Conservation (phyloP, 2,888 invertebrate genomes). For the Erynnis tages region DNA sequence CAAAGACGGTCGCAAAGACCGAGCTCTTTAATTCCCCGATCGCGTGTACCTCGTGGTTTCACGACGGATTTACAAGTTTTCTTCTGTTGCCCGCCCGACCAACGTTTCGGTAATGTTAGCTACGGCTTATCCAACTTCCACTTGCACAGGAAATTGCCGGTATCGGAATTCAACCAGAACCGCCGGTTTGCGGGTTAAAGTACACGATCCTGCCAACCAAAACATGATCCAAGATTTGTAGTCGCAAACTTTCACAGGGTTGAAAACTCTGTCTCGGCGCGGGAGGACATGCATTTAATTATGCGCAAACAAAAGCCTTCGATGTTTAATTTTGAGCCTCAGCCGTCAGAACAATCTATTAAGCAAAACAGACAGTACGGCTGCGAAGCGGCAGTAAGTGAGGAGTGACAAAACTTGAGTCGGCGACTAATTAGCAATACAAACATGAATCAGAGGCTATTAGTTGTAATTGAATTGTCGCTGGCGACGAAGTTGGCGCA, state of each 20-base stretch:
- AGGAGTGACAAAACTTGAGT: constrained; percentile 80
- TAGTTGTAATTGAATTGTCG: constrained; percentile 80
- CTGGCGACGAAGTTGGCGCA: constrained; percentile 71
- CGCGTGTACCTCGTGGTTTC: constrained; percentile 65
- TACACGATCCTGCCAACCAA: constrained; percentile 3
- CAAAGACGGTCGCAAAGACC: constrained; percentile 36
- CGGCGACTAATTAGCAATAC: constrained; percentile 79
- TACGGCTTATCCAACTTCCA: constrained; percentile 47
- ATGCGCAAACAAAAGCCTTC: constrained; percentile 55
- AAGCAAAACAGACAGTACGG: constrained; percentile 60
- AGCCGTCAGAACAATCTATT: constrained; percentile 66
- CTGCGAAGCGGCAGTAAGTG: constrained; percentile 60
- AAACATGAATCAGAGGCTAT: constrained; percentile 82
- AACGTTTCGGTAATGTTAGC: constrained; percentile 55
- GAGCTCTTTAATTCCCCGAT: constrained; percentile 45
- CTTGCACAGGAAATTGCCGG: constrained; percentile 41
- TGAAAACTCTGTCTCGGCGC: constrained; percentile 12
- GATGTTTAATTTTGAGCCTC: constrained; percentile 54
- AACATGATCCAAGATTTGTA: constrained; percentile 12
- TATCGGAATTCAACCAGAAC: constrained; percentile 19
- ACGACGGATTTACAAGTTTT: constrained; percentile 71
- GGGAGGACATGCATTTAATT: constrained; percentile 58
- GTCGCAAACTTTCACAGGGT: constrained; percentile 9
- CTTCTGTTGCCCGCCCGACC: constrained; percentile 64
- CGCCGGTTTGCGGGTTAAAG: constrained; percentile 5